Conservation (phyloP, 1,140 invertebrate species). For the Brachionus plicatilis region DNA sequence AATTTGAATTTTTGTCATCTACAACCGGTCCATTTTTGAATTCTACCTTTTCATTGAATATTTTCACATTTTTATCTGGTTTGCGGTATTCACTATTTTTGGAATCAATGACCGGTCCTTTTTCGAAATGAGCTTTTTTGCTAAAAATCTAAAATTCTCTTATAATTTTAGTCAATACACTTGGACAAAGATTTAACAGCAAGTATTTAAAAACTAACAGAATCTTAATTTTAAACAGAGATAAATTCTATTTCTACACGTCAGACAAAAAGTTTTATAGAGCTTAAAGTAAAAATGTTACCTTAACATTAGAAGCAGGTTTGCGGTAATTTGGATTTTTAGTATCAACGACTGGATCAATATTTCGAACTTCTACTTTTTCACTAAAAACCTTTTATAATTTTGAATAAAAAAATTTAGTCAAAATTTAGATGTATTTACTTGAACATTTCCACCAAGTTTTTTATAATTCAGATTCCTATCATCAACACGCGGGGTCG, state of each 20-base stretch:
- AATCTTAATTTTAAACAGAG: neutral
- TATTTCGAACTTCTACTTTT: constrained; percentile 15
- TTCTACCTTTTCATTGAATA: neutral
- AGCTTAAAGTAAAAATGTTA: neutral
- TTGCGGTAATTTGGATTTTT: constrained; percentile 17
- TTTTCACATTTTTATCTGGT: neutral
- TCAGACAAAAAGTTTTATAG: neutral
- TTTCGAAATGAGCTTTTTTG: neutral
- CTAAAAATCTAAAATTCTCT: constrained; percentile 2
- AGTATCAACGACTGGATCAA: neutral
- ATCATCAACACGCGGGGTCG: neutral
- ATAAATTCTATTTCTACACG: neutral
- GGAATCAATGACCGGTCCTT: neutral
- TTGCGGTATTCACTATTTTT: neutral
- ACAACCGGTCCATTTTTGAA: neutral
- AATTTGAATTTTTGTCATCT: neutral
- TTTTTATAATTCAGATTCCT: constrained; percentile 26
- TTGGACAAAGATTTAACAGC: neutral
- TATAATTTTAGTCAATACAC: neutral
- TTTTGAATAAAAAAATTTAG: neutral
- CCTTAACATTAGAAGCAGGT: neutral
- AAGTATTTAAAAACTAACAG: neutral
- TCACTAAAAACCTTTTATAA: constrained; percentile 12
- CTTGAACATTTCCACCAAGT: constrained; percentile 11
- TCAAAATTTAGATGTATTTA: neutral